Base-by-base conservation (phyloP, 2,797 vertebrate species). In the Galagoides demidoff region DNA sequence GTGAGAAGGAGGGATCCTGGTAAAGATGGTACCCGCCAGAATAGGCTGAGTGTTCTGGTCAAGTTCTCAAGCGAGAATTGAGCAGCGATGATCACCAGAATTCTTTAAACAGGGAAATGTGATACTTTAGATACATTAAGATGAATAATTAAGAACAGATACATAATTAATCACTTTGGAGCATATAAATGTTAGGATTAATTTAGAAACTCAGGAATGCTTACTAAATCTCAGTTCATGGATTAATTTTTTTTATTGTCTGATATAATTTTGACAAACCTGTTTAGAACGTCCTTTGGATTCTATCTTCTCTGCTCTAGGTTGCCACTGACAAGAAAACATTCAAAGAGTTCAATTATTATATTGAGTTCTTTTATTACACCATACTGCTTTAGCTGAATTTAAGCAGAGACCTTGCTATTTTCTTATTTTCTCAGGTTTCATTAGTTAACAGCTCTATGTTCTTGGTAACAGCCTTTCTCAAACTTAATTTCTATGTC, bases 191-290 rank as follows among this genome's bases (percentile, higher is more conserved):
- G 90, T 95, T 68, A 12, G 85, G 95, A n/a, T 83, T 96, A 84
- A 96, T 92, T 96, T 95, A 87, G 95, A 97, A 97, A 81, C 61
- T 92, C 92, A 93, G 92, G 64, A 97, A 95, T 55, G 55, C 61
- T 97, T 88, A 85, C 16, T 39, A 95, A 71, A 57, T 70, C 74
- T 94, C 89, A 89, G 91, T 89, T 85, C 66, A 66, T 45, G 52
- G 20, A 76, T 68, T 37, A 92, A 82, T 92, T 57, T 57, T 71
- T 93, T 92, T 91, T 52, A 9, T 68, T 88, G 95, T 92, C 85
- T 73, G 89, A 84, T 37, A 94, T 88, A 92, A 95, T 95, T 95
- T 92, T 52, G 84, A 70, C 91, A 92, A 85, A 96, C 34, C 64
- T 79, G 31, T 64, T 95, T 89, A 49, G 49, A 71, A 94, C 85